Evolutionary conservation across 2,113 vertebrate species (phyloP).

Genomic region (Stomatorhinus ivindoensis): DNA sequence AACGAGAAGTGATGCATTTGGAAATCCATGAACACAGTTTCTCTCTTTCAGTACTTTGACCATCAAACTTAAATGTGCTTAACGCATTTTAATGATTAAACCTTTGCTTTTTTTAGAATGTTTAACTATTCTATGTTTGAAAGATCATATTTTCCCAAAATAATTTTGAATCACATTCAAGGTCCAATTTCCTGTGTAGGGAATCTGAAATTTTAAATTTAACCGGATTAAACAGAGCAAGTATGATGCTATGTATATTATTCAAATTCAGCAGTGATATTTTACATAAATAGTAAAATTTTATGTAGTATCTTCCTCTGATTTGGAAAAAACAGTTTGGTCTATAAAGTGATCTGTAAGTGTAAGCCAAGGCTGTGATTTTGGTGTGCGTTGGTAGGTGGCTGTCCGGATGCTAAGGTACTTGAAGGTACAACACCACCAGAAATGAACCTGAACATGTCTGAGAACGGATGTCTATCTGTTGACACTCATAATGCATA

Average conservation of each 20-base stretch:
- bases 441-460: conserved; percentile 2
- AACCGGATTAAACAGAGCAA: background rate
- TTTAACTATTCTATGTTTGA: background rate
- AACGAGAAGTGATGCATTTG: background rate
- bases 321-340: background rate
- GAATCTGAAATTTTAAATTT: background rate
- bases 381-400: background rate
- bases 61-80: background rate
- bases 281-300: background rate
- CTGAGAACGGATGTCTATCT: background rate
- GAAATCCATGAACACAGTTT: background rate
- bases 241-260: background rate
- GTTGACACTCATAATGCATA: background rate
- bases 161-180: background rate
- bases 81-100: background rate
- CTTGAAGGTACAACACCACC: background rate
- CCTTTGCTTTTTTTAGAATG: background rate
- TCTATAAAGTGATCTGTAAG: background rate
- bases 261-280: background rate
- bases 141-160: background rate
- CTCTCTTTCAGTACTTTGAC: background rate
- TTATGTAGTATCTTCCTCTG: background rate
- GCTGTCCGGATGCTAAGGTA: background rate
- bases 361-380: background rate
- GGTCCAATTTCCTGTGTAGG: background rate